Evolutionary conservation across 2,888 invertebrate species (phyloP), one percentile per base, ranked within the genome.

Genomic region (Caenorhabditis japonica): DNA sequence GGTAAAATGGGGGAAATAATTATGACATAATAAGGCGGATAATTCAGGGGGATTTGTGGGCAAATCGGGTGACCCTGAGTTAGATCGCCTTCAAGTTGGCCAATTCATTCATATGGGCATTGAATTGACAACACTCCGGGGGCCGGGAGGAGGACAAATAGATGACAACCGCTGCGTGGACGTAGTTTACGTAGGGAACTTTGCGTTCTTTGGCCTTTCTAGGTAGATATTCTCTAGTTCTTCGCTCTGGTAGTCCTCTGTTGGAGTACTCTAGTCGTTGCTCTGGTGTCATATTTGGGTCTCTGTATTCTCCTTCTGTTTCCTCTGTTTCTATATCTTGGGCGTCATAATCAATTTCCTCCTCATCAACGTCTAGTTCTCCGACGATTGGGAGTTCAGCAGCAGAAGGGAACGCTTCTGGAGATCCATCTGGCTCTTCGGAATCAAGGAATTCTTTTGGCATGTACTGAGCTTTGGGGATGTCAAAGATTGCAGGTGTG

Each of bases 311-410:
- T n/a, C 1, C 30, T 30, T 15, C 30, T 1, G 23, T 7, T 13
- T 12, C 36, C 27, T 49, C 33, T 19, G 10, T 13, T 5, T 23
- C 46, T 12, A 46, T 13, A 15, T 46, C 12, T 4, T 46, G 1
- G n/a, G 1, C 5, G n/a, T 46, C 46, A 25, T 46, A 46, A 13
- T 46, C 46, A 25, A 46, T 27, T 25, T 46, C 49, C 19, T 49
- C 49, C 25, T 49, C 49, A 3, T 34, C 21, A 2, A 19, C 34
- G 4, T 19, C 21, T 49, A 5, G 10, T 17, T 49, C 49, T 3
- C 51, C 51, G 13, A 51, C 27, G 5, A 33, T 33, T 17, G 47
- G 47, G 2, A 49, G 33, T 12, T 49, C 33, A 33, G 15, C 17
- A 1, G 30, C 13, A 4, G 3, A 3, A n/a, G 51, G 51, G 17